Conservation (phyloP, 2,888 invertebrate genomes). For the Metacarcinus magister region DNA sequence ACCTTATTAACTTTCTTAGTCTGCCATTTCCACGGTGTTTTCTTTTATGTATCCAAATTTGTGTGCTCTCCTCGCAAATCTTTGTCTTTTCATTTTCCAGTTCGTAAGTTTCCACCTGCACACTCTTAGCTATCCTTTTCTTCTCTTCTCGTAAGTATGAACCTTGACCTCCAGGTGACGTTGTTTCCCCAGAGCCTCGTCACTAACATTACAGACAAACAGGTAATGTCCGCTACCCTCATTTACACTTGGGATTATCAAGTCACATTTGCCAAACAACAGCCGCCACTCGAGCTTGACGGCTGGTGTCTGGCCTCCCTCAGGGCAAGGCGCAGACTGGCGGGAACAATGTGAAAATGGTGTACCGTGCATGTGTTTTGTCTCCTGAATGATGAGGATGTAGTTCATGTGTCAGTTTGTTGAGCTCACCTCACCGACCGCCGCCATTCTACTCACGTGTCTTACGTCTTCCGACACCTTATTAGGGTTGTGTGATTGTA, state of each 20-base stretch:
- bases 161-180: slow-evolving; percentile 67
- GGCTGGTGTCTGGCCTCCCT: not conserved
- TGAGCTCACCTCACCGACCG: not conserved
- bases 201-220: slow-evolving; percentile 40
- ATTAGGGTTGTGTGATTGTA: not conserved
- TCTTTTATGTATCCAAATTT: slow-evolving; percentile 53
- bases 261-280: not conserved
- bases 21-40: slow-evolving; percentile 31
- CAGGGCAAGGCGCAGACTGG: not conserved
- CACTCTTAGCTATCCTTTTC: slow-evolving; percentile 76
- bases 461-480: not conserved
- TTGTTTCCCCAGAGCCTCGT: slow-evolving; percentile 28
- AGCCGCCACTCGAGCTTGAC: not conserved
- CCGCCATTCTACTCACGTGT: slow-evolving; percentile 10
- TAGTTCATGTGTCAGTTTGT: not conserved
- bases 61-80: slow-evolving; percentile 67
- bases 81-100: slow-evolving; percentile 74
- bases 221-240: slow-evolving; percentile 68
- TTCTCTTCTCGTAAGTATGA: slow-evolving; percentile 76
- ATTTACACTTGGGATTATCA: not conserved
- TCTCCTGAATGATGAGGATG: not conserved
- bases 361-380: not conserved
- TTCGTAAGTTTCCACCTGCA: slow-evolving; percentile 75
- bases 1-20: slow-evolving; percentile 55
- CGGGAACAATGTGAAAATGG: not conserved